Conservation (phyloP, 1,140 invertebrate species). For the Anthonomus grandis region DNA sequence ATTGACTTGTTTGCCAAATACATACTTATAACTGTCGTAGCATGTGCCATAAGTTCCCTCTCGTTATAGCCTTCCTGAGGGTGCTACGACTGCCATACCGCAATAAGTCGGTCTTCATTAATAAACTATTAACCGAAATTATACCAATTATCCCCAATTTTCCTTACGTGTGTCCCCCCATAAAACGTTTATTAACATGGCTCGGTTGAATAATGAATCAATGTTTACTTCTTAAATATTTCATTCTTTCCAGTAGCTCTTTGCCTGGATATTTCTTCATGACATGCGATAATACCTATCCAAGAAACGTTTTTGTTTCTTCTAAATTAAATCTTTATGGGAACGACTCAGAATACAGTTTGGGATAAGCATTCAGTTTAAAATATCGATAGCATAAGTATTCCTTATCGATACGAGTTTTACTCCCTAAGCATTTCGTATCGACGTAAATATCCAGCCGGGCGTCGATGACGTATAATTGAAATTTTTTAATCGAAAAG, state of each 20-base stretch:
- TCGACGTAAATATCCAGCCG: background rate
- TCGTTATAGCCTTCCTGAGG: too few relatives aligned
- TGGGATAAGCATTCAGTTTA: too few relatives aligned
- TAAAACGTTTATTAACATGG: slow-evolving; percentile 22
- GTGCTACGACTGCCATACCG: too few relatives aligned
- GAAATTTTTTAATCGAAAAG: slow-evolving; percentile 6
- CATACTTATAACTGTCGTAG: too few relatives aligned
- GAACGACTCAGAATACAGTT: too few relatives aligned
- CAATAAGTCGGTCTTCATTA: slow-evolving; percentile 14
- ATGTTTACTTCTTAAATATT: slow-evolving; percentile 25
- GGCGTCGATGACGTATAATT: slow-evolving; percentile 11
- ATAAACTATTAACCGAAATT: slow-evolving; percentile 20
- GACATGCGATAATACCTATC: slow-evolving; percentile 25
- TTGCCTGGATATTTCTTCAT: slow-evolving; percentile 7
- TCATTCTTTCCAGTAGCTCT: background rate
- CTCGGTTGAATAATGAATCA: slow-evolving; percentile 20
- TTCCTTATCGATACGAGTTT: too few relatives aligned
- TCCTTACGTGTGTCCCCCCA: slow-evolving; percentile 21
- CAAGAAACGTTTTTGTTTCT: too few relatives aligned
- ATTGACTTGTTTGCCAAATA: too few relatives aligned
- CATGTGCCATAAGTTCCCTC: too few relatives aligned
- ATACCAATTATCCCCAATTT: slow-evolving; percentile 23
- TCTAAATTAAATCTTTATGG: too few relatives aligned
- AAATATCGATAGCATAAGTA: too few relatives aligned
- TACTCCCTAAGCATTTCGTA: background rate